Evolutionary conservation across 2,113 vertebrate species (phyloP).

Genomic region (Aegypius monachus): DNA sequence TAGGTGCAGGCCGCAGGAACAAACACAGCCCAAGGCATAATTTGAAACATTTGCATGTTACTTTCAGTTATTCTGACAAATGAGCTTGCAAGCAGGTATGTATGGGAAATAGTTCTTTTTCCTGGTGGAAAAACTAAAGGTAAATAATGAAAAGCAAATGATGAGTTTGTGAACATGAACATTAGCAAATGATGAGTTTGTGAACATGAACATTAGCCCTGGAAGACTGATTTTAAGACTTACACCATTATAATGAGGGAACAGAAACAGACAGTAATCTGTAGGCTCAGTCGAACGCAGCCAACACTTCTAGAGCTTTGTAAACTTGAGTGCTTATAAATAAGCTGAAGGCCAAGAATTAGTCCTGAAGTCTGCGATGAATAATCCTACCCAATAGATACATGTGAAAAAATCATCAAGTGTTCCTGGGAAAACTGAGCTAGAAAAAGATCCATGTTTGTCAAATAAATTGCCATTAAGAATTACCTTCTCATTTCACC

Average conservation of each 20-base stretch:
- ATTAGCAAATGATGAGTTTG: neutral
- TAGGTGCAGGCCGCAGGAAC: neutral
- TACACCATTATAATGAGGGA: neutral
- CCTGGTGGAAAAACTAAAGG: neutral
- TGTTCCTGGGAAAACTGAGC: neutral
- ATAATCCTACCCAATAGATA: neutral
- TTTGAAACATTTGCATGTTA: neutral
- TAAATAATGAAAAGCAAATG: neutral
- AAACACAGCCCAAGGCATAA: neutral
- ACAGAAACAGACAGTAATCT: neutral
- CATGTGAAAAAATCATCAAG: neutral
- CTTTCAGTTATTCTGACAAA: neutral
- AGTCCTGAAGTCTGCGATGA: neutral
- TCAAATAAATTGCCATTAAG: neutral
- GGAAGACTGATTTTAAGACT: neutral
- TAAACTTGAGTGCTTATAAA: neutral
- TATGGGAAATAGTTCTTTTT: neutral
- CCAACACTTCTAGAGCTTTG: neutral
- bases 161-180: neutral
- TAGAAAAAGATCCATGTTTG: neutral
- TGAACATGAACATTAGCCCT: neutral
- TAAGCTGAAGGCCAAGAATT: neutral
- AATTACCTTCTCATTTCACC: neutral
- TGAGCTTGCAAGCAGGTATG: neutral
- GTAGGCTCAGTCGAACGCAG: neutral